These are phyloP conservation scores for Nebria salina DNA, from an alignment of 2,888 invertebrate species.

Conservation along the genomic window DNA sequence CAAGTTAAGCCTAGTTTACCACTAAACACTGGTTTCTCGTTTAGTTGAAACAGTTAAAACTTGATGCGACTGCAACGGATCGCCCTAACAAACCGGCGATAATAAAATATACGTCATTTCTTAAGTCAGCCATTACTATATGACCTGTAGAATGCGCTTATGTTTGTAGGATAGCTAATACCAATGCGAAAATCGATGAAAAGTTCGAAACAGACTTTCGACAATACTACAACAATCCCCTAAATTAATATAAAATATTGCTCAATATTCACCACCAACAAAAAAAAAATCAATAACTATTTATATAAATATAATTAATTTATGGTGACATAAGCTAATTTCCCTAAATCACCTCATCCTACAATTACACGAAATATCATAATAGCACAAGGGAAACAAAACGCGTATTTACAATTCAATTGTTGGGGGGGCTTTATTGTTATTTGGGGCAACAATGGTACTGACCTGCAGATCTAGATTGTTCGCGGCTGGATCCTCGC, in stretches of 20 bases:
- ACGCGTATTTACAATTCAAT: neutral
- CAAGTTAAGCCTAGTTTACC: neutral
- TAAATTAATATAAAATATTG: no score
- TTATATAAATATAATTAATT: constrained; percentile 1
- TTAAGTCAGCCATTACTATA: constrained; percentile 2
- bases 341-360: no score
- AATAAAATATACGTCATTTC: constrained; percentile 16
- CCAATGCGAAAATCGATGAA: constrained; percentile 32
- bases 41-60: neutral
- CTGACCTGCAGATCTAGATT: constrained; percentile 28
- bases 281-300: no score
- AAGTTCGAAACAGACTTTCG: neutral
- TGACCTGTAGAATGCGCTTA: constrained; percentile 41
- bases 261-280: no score
- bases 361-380: no score
- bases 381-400: neutral
- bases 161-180: constrained; percentile 30
- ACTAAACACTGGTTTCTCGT: neutral
- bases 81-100: neutral
- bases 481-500: constrained; percentile 24
- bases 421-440: neutral
- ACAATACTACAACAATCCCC: neutral
- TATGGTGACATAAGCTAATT: neutral
- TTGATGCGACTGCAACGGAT: neutral
- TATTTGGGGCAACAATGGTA: neutral